Evolutionary conservation across 2,113 vertebrate genomes (phyloP), one percentile per base, ranked within the genome.

Genomic region (Oreochromis tanganicae): DNA sequence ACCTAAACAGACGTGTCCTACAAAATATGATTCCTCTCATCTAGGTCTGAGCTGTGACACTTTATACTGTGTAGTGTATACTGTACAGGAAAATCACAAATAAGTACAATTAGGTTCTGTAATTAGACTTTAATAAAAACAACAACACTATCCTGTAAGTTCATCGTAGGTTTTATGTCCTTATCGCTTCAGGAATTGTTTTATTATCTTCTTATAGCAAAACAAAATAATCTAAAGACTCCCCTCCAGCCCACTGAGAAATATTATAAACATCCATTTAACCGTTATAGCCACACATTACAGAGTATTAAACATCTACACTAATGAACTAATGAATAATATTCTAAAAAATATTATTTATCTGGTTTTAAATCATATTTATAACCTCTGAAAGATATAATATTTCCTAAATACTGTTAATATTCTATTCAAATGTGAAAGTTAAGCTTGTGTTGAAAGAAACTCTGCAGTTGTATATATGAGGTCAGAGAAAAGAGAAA

Each of bases 381-480:
- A 43, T 29, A 73, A 73, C 14, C 2, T 73, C 66, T 71, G 13
- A 71, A 71, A 71, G 38, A 71, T 9, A 43, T 24, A 21, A 68
- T 68, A 24, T 0, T 43, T 71, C 7, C 66, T 43, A 27, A 71
- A 43, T 66, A 38, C 17, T n/a, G 10, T 43, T 43, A 0, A 6
- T 71, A 16, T 71, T 71, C 14, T 43, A 71, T 71, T 71, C 5
- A 71, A 71, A 24, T 71, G 66, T 71, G 24, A 43, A 10, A n/a
- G 34, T 66, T 0, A 38, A 2, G 34, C 61, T 38, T 38, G 61
- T 38, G 61, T n/a, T 66, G 4, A 63, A 63, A 36, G 59, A 63
- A 63, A 2, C 59, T 63, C 9, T 0, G 0, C 59, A 2, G 2
- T 36, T 66, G n/a, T 1, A 66, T 3, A 3, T 12, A 66, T 12